These are phyloP conservation scores for Yponomeuta sedellus DNA, from an alignment of 2,888 invertebrate species.

Conservation along the genomic window DNA sequence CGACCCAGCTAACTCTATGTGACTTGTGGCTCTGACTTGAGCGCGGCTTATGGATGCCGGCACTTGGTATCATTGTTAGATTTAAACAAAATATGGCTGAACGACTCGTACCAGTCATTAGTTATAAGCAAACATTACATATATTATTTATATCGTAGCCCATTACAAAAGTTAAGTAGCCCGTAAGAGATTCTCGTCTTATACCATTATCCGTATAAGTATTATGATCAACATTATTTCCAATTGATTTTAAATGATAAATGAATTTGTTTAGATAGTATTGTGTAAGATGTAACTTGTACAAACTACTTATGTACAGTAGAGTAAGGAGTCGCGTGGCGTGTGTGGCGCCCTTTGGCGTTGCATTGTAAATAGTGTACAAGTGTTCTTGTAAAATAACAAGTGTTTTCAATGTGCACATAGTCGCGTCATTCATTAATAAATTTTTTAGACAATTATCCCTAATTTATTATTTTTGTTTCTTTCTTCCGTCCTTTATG, in stretches of 20 bases:
- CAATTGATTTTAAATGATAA: conserved; percentile 58
- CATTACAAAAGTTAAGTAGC: conserved; percentile 48
- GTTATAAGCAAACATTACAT: conserved; percentile 48
- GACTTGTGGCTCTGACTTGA: neutral
- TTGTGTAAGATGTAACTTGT: conserved; percentile 58
- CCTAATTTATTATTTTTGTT: conserved; percentile 9
- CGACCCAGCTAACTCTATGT: neutral
- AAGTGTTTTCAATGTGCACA: conserved; percentile 76
- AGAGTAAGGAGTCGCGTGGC: conserved; percentile 34
- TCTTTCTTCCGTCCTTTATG: neutral
- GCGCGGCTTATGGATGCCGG: neutral
- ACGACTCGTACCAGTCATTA: conserved; percentile 68
- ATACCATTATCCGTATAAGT: conserved; percentile 71
- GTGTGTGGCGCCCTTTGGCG: conserved; percentile 28
- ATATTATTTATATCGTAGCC: conserved; percentile 64
- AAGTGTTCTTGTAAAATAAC: conserved; percentile 68
- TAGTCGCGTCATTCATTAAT: conserved; percentile 76
- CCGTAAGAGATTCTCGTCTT: conserved; percentile 65
- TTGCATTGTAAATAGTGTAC: conserved; percentile 70
- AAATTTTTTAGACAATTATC: conserved; percentile 72
- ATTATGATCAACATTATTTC: conserved; percentile 73
- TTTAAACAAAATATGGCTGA: conserved; percentile 59
- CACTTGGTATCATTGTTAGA: conserved; percentile 40
- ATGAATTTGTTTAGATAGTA: conserved; percentile 51
- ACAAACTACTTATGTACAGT: conserved; percentile 73